These are phyloP conservation scores for Syngnathus typhle DNA, from an alignment of 2,113 vertebrate genomes.

Conservation along the genomic window DNA sequence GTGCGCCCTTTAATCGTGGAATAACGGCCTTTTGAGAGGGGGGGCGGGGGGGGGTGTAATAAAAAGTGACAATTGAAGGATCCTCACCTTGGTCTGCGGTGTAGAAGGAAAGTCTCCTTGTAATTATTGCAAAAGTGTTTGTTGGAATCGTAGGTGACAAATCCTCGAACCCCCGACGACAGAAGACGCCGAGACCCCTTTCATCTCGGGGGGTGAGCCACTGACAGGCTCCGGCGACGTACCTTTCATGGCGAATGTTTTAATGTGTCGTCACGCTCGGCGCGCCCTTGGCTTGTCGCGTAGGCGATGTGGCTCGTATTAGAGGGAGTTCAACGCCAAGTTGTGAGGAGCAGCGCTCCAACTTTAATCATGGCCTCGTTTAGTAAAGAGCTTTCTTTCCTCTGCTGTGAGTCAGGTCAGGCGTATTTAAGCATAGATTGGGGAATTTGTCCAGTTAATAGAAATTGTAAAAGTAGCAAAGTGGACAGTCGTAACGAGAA, in stretches of 20 bases:
- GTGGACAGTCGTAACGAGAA: no score
- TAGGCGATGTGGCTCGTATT: conserved; percentile 46
- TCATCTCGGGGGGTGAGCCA: conserved; percentile 63
- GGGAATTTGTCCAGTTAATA: no score
- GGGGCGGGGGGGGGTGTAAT: neutral
- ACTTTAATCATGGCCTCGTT: conserved; percentile 54
- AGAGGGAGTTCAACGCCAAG: conserved; percentile 41
- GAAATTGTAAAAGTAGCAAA: no score
- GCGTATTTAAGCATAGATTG: no score
- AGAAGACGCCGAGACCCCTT: conserved; percentile 66
- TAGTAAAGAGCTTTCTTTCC: neutral
- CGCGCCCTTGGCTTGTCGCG: conserved; percentile 48
- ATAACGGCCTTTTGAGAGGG: neutral
- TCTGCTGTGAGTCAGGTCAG: neutral
- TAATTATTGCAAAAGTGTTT: conserved; percentile 71
- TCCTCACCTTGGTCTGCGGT: conserved; percentile 39
- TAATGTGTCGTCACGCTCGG: conserved; percentile 60
- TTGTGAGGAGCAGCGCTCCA: conserved; percentile 60
- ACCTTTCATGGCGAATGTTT: conserved; percentile 69
- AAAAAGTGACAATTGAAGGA: conserved; percentile 47
- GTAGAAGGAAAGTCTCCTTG: conserved; percentile 62
- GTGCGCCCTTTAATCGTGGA: neutral
- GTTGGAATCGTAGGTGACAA: conserved; percentile 67
- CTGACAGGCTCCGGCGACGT: conserved; percentile 62
- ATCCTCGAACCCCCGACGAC: conserved; percentile 58